Evolutionary conservation across 2,797 vertebrate genomes (phyloP), one percentile per base, ranked within the genome.

Genomic region (Eutrigla gurnardus): DNA sequence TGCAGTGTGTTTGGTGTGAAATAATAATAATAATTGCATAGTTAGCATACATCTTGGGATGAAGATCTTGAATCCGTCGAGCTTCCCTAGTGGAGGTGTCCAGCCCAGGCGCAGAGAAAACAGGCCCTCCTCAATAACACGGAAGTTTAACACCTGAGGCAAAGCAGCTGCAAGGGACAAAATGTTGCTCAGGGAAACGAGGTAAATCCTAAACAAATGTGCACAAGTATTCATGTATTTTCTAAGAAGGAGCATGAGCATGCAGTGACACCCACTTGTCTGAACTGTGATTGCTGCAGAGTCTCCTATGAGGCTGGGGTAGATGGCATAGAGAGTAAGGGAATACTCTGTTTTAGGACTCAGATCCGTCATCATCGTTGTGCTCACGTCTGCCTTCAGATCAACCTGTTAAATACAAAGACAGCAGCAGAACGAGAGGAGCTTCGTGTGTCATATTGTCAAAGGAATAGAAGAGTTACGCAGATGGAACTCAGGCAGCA

Each of bases 131-230:
- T 97, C 96, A 18, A 94, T 91, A 50, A 97, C 92, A 9, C 95
- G 96, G 89, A 97, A 97, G 90, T 97, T 96, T 40, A 94, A 94
- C 66, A 97, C 96, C 0, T 89, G 92, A n/a, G 96, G 95, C 36
- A 97, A 76, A 0, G 94, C 85, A 55, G 92, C 96, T 97, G 65
- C 54, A 64, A 89, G 53, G 78, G 8, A 76, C 45, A 85, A 12
- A 66, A 2, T 15, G 57, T 15, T 65, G 32, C 1, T 82, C 40
- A 74, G 65, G 32, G 43, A 57, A 47, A 7, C 0, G 3, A 35
- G 7, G 17, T 35, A 40, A 71, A 53, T 43, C 36, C 6, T 50
- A 73, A 60, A 58, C 2, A 63, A 5, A 68, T 4, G 14, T 35
- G 10, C 10, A 18, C 3, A 49, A 33, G 15, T 33, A 36, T 54